These are phyloP conservation scores for Prionailurus viverrinus DNA, from an alignment of 2,113 vertebrate genomes.

Conservation along the genomic window DNA sequence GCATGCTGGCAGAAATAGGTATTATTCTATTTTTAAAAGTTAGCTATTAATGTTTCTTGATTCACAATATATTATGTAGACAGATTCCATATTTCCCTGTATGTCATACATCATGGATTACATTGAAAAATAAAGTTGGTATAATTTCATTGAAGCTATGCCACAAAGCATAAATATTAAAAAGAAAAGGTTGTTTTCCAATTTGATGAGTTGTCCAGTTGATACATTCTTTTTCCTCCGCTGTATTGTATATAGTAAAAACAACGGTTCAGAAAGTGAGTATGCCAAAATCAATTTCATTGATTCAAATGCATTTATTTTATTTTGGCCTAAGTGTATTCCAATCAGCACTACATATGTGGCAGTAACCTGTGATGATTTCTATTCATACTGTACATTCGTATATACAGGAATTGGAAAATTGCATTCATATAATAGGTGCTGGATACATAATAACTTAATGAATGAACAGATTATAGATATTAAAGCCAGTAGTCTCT, in stretches of 20 bases:
- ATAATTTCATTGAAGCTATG: not conserved
- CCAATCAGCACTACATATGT: not conserved
- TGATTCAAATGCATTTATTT: not conserved
- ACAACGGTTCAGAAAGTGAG: not conserved
- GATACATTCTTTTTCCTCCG: not conserved
- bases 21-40: not conserved
- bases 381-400: not conserved
- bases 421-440: not conserved
- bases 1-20: not conserved
- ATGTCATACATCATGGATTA: not conserved
- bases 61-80: not conserved
- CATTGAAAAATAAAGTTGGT: not conserved
- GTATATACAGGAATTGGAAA: not conserved
- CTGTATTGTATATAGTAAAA: not conserved
- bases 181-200: not conserved
- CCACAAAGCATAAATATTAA: not conserved
- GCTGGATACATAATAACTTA: not conserved
- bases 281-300: not conserved
- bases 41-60: not conserved
- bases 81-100: not conserved
- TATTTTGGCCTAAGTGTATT: not conserved
- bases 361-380: not conserved
- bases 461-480: not conserved
- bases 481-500: not conserved
- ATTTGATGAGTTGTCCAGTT: not conserved